Conservation (phyloP, 2,888 invertebrate species). For the Congeria kusceri region DNA sequence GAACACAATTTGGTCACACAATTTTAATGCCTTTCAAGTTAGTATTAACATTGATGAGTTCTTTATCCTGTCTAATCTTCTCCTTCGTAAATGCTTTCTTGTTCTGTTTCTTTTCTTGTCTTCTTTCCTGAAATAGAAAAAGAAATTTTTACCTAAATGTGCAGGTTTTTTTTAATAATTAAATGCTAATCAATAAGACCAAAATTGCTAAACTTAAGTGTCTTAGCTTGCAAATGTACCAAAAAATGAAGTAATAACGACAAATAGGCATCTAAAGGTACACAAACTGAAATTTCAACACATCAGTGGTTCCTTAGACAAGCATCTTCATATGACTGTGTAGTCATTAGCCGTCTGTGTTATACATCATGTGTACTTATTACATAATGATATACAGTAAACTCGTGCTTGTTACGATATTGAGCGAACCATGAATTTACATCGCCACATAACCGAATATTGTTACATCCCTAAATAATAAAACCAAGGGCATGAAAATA, state of each 20-base stretch:
- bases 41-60: slow-evolving; percentile 74
- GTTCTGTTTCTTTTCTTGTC: slow-evolving; percentile 83
- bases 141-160: background rate
- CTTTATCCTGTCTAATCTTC: slow-evolving; percentile 78
- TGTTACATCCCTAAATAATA: too few relatives aligned
- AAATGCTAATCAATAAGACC: too few relatives aligned
- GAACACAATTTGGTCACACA: slow-evolving; percentile 40
- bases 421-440: too few relatives aligned
- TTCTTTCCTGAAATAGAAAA: slow-evolving; percentile 76
- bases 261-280: too few relatives aligned
- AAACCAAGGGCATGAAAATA: too few relatives aligned
- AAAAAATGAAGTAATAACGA: too few relatives aligned
- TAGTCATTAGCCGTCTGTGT: slow-evolving; percentile 8
- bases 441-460: too few relatives aligned
- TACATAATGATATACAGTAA: too few relatives aligned
- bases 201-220: too few relatives aligned
- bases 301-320: slow-evolving; percentile 65
- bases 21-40: slow-evolving; percentile 78
- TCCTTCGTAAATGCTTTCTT: slow-evolving; percentile 82
- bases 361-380: slow-evolving; percentile 26
- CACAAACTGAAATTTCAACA: background rate
- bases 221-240: too few relatives aligned
- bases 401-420: too few relatives aligned
- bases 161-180: too few relatives aligned
- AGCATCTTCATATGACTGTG: slow-evolving; percentile 32